Evolutionary conservation across 2,888 invertebrate genomes (phyloP).

Genomic region (Nemotelus nigrinus): DNA sequence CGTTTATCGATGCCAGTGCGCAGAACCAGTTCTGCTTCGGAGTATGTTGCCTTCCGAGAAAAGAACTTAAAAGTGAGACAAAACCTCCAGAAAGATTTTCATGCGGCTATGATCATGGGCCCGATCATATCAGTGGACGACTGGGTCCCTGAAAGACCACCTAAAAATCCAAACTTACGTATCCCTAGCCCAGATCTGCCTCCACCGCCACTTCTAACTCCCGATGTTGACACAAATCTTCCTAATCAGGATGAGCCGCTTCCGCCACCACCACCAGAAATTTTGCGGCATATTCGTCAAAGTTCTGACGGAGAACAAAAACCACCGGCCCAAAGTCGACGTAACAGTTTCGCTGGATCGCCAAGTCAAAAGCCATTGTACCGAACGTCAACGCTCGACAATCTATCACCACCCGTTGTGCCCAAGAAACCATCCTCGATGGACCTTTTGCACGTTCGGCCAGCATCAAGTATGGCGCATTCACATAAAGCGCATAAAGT

Average conservation of each 20-base stretch:
- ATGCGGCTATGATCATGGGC: slow-evolving; percentile 72
- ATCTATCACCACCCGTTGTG: slow-evolving; percentile 59
- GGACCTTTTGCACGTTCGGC: slow-evolving; percentile 58
- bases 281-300: slow-evolving; percentile 56
- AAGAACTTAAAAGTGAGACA: slow-evolving; percentile 59
- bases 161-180: slow-evolving; percentile 76
- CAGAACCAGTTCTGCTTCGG: slow-evolving; percentile 75
- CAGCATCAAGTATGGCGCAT: slow-evolving; percentile 56
- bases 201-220: slow-evolving; percentile 59
- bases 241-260: slow-evolving; percentile 61
- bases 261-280: slow-evolving; percentile 65
- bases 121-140: slow-evolving; percentile 73
- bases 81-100: slow-evolving; percentile 61
- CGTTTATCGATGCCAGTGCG: slow-evolving; percentile 57
- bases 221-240: slow-evolving; percentile 57
- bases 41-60: slow-evolving; percentile 68
- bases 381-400: slow-evolving; percentile 52
- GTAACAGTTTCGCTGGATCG: slow-evolving; percentile 65
- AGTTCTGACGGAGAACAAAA: slow-evolving; percentile 53
- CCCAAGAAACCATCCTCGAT: slow-evolving; percentile 60
- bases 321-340: slow-evolving; percentile 61
- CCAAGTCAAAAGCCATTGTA: slow-evolving; percentile 59
- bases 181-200: slow-evolving; percentile 65
- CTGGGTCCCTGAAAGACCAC: slow-evolving; percentile 79
- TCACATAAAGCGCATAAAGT: slow-evolving; percentile 57